phyloP scores from a whole-genome alignment of 2,113 vertebrate genomes.

The Patagioenas fasciata region DNA sequence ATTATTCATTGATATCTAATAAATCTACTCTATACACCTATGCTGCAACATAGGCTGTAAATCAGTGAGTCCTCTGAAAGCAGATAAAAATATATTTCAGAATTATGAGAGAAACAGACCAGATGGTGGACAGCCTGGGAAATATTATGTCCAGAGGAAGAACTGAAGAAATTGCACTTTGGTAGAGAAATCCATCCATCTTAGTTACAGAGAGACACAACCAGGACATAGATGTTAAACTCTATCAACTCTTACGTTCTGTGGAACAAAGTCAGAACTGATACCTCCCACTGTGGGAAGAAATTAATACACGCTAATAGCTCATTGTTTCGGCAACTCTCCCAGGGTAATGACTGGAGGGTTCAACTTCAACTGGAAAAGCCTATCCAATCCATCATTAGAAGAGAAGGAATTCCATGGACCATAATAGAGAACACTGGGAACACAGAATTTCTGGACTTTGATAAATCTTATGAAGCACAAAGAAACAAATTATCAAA shows the following conservation, averaged over 20 bases:
- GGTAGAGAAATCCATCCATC: neutral
- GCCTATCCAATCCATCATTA: neutral
- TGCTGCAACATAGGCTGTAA: neutral
- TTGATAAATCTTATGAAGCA: neutral
- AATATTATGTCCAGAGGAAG: neutral
- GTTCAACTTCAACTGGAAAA: neutral
- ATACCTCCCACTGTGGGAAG: neutral
- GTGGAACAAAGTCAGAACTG: neutral
- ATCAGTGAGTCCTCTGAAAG: neutral
- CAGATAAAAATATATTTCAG: neutral
- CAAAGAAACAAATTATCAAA: neutral
- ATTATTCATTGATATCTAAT: neutral
- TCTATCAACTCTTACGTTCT: neutral
- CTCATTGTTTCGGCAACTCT: neutral
- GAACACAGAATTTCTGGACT: neutral
- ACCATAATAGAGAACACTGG: neutral
- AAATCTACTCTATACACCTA: neutral
- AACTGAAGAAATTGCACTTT: neutral
- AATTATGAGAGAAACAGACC: neutral
- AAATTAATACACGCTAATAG: neutral
- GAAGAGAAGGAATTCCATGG: neutral
- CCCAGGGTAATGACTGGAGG: accelerated
- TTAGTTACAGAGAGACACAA: neutral
- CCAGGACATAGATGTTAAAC: neutral
- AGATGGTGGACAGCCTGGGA: neutral